Base-by-base conservation (phyloP, 2,888 invertebrate genomes). In the Meganola albula region DNA sequence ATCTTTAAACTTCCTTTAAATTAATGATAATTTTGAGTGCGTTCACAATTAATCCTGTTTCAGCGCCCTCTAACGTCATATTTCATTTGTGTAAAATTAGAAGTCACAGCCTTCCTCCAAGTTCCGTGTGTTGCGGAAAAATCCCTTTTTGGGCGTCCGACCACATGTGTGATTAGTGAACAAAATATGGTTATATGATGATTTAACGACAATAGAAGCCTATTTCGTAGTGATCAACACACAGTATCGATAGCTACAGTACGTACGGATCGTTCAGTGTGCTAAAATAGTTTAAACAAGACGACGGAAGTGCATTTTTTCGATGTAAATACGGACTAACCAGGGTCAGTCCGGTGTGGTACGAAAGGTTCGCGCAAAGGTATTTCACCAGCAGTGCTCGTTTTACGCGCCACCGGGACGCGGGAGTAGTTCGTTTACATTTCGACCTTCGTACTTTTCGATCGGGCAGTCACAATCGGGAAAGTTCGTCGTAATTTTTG, bases 141-240 rank as follows among this genome's bases (percentile, higher is more conserved):
- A 88, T 88, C 88, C 88, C 88, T 88, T 88, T 85, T 88, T 88
- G 88, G 89, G 89, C 88, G 88, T 88, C 88, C 86, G 85, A 89
- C 88, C 89, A 89, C 89, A 89, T 89, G 89, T 89, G 88, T 87
- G 84, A 74, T 76, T 78, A 69, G 79, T 77, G 80, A 82, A 80
- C 79, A 78, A 83, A 82, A 74, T 84, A 83, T 72, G 79, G 74
- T 78, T 80, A 70, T 75, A 48, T 61, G 68, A 79, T 80, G 78
- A 79, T 70, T 80, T 77, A 64, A 68, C 64, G 66, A 56, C 59
- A 48, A 53, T 54, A 63, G 57, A 65, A 65, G 53, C 58, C 50
- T 51, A 66, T 70, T 77, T 74, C 51, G 55, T 56, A 67, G 74
- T 71, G 69, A 62, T 64, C 62, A 57, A 53, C 63, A 67, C 54